Evolutionary conservation across 2,797 vertebrate genomes (phyloP).

Genomic region (Apogon talboti): DNA sequence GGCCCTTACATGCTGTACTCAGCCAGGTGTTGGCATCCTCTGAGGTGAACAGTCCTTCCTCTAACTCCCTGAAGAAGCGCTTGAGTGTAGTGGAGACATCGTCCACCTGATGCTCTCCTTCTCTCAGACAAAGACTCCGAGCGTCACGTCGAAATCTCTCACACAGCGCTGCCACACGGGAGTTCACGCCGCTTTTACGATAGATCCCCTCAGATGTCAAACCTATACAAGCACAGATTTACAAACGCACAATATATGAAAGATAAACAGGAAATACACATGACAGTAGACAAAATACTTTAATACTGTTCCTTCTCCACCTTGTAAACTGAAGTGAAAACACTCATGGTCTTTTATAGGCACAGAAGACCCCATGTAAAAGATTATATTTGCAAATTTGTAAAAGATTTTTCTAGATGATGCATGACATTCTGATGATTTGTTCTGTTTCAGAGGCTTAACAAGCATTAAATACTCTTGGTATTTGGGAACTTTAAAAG

Average conservation of each 20-base stretch:
- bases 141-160: slow-evolving; percentile 89
- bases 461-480: no score
- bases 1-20: slow-evolving; percentile 77
- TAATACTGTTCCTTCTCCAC: no score
- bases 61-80: slow-evolving; percentile 92
- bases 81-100: slow-evolving; percentile 94
- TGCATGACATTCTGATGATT: no score
- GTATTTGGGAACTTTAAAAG: no score
- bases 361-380: no score
- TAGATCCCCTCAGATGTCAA: slow-evolving; percentile 95
- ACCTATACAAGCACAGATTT: slow-evolving; percentile 73
- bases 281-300: no score
- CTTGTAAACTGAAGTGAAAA: no score
- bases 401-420: no score
- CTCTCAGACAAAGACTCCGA: slow-evolving; percentile 87
- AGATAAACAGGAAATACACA: no score
- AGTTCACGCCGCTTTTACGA: slow-evolving; percentile 94
- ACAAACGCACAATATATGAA: not conserved
- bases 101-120: slow-evolving; percentile 93
- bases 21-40: slow-evolving; percentile 83
- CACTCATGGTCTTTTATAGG: no score
- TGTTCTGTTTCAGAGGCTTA: no score
- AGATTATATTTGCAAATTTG: no score
- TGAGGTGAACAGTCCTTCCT: slow-evolving; percentile 89
- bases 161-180: slow-evolving; percentile 88